Percentiles rank a stretch among this genome's conserved stretches.
Conservation (phyloP, 2,797 vertebrate genomes). For the Hylomyscus alleni region DNA sequence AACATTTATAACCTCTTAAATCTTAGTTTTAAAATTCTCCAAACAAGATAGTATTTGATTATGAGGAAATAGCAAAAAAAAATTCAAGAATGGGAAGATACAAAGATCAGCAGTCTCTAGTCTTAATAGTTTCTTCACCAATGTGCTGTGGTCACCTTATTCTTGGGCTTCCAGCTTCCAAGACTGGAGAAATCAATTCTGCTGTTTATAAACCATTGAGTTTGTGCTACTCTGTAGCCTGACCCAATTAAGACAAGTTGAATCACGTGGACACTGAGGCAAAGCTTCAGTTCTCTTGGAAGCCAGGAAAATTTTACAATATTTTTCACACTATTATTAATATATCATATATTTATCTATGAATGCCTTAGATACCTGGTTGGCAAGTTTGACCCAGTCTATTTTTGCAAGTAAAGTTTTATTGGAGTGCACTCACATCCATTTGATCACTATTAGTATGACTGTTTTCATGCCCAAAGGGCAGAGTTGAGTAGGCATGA, state of each 20-base stretch:
- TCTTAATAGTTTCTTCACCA: background rate
- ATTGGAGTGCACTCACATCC: background rate
- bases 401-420: constrained; percentile 42
- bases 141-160: background rate
- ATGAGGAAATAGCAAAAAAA: background rate
- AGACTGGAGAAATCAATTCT: background rate
- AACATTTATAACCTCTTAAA: background rate
- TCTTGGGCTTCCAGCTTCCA: background rate
- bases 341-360: background rate
- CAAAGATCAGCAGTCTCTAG: background rate
- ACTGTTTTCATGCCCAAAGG: constrained; percentile 36
- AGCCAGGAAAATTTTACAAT: background rate
- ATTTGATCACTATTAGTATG: constrained; percentile 44
- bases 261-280: background rate
- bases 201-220: background rate
- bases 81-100: background rate
- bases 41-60: background rate
- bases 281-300: background rate
- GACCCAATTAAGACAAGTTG: background rate
- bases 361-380: background rate
- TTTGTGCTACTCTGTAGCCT: background rate
- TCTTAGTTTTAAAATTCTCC: background rate
- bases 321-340: background rate
- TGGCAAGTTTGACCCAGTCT: background rate
- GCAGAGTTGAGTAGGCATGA: constrained; percentile 17